Evolutionary conservation across 2,113 vertebrate species (phyloP).

Genomic region (Nannobrachium achirus): DNA sequence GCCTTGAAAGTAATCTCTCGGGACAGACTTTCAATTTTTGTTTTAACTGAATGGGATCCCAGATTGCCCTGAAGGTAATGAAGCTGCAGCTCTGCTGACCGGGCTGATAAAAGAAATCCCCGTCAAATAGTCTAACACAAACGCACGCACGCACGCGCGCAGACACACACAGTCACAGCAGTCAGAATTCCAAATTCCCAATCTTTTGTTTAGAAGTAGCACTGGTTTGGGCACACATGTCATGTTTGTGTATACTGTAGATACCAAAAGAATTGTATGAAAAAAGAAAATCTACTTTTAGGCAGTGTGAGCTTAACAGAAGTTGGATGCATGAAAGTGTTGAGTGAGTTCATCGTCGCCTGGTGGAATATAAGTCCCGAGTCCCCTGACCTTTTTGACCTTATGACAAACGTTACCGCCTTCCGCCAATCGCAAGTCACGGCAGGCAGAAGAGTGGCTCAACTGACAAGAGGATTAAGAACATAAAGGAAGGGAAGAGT

Average conservation of each 20-base stretch:
- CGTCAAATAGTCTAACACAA: not conserved
- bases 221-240: constrained; percentile 7
- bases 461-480: constrained; percentile 25
- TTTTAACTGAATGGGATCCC: too few relatives aligned
- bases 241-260: too few relatives aligned
- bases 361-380: not conserved
- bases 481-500: constrained; percentile 16
- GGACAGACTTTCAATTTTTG: too few relatives aligned
- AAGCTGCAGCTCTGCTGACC: constrained; percentile 28
- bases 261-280: too few relatives aligned
- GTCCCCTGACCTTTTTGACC: constrained; percentile 37
- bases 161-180: constrained; percentile 10
- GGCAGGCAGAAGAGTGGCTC: constrained; percentile 3
- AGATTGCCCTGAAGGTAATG: constrained; percentile 20
- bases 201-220: constrained; percentile 23
- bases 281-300: constrained; percentile 20
- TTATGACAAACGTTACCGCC: constrained; percentile 38
- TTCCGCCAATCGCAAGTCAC: constrained; percentile 13
- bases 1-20: not conserved
- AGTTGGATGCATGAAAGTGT: constrained; percentile 6
- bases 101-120: not conserved
- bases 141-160: constrained; percentile 20
- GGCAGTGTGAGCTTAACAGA: constrained; percentile 10
- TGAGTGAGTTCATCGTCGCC: too few relatives aligned
- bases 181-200: constrained; percentile 38